Conservation (phyloP, 2,113 vertebrate genomes). For the Paedocypris sp. region DNA sequence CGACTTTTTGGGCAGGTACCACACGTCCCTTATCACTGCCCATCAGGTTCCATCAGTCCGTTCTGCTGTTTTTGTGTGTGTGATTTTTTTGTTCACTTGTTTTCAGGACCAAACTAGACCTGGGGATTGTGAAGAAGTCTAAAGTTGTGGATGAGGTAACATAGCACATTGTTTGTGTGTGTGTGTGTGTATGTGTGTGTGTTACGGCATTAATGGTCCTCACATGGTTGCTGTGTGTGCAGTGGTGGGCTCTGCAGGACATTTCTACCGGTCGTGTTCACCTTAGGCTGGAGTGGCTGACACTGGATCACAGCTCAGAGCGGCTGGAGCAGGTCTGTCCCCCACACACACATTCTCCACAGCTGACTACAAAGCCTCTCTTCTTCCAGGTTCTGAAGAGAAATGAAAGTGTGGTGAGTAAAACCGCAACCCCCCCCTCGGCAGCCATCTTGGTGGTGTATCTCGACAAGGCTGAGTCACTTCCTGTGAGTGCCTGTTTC, state of each 20-base stretch:
- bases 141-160: slow-evolving; percentile 74
- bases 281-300: slow-evolving; percentile 78
- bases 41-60: not conserved
- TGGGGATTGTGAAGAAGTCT: slow-evolving; percentile 75
- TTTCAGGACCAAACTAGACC: slow-evolving; percentile 75
- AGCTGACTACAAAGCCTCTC: no score
- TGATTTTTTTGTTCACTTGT: not conserved
- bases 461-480: slow-evolving; percentile 79
- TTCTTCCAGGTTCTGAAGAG: slow-evolving; percentile 63
- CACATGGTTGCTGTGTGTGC: no score
- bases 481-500: slow-evolving; percentile 67
- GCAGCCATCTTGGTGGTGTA: slow-evolving; percentile 80
- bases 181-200: not conserved
- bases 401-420: slow-evolving; percentile 58
- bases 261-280: slow-evolving; percentile 67
- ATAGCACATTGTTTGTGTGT: not conserved
- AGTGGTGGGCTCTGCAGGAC: slow-evolving; percentile 81
- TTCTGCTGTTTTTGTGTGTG: not conserved
- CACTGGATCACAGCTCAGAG: slow-evolving; percentile 57
- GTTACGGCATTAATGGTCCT: no score
- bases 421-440: slow-evolving; percentile 68
- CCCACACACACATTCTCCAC: not conserved
- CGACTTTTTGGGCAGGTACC: slow-evolving; percentile 87
- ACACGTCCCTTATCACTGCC: slow-evolving; percentile 58
- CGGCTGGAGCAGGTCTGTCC: slow-evolving; percentile 67